phyloP scores from a whole-genome alignment of 2,113 vertebrate species.

The Pungitius pungitius region DNA sequence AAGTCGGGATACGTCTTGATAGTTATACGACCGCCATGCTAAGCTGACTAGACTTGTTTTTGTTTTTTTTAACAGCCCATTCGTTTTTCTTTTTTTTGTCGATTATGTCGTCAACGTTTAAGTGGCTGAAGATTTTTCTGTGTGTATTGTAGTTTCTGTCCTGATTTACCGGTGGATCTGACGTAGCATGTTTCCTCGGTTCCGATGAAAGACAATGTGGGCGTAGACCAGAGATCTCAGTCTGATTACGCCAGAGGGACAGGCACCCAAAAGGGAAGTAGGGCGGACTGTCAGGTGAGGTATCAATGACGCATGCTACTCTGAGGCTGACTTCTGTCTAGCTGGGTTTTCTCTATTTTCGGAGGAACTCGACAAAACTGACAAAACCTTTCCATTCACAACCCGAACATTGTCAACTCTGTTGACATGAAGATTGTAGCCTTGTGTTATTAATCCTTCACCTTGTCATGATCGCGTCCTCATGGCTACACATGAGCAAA shows the following conservation, averaged over 20 bases:
- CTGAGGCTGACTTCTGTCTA: background rate
- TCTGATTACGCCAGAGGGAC: background rate
- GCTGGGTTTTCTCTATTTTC: background rate
- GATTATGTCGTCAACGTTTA: too few species aligned
- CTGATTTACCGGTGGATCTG: background rate
- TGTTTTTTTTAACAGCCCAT: background rate
- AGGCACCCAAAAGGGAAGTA: background rate
- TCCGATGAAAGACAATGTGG: background rate
- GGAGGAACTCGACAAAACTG: background rate
- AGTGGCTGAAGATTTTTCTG: background rate
- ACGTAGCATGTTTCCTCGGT: background rate
- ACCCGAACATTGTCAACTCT: background rate
- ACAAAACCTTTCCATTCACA: background rate
- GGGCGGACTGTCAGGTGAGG: background rate
- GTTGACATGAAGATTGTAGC: background rate
- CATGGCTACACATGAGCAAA: too few species aligned
- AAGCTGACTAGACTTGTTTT: background rate
- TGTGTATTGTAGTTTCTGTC: background rate
- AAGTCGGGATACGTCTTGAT: background rate
- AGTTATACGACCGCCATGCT: background rate
- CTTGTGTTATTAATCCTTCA: background rate
- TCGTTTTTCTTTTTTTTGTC: background rate
- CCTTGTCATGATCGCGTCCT: background rate
- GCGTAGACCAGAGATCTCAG: background rate
- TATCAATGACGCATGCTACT: background rate